Evolutionary conservation across 2,888 invertebrate species (phyloP), one percentile per base, ranked within the genome.

Genomic region (Melanostoma scalare): DNA sequence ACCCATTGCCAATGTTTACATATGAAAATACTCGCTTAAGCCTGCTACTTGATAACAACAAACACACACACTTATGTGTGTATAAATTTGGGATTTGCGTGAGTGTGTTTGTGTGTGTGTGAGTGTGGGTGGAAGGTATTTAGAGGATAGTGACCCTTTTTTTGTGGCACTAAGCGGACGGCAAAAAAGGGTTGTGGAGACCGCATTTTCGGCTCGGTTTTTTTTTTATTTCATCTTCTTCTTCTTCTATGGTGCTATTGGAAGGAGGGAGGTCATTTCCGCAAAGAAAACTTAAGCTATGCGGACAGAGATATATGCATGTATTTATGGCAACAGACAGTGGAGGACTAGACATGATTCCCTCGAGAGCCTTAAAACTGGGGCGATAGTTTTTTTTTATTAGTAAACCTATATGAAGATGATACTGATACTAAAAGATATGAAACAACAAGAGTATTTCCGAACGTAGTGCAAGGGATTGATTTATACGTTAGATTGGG

Each of bases 61-160:
- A 42, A 82, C 73, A 40, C 40, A 46, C 56, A 56, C 31, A 48
- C 6, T 33, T 40, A 31, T n/a, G 38, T 8, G 30, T 4, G 4
- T n/a, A 20, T 40, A 46, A 20, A 5, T 20, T 20, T 20, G 20
- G 20, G 20, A 30, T 53, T 30, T 10, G 31, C 20, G 1, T 40
- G 40, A 30, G 40, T 61, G 50, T 56, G 44, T 50, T 35, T 73
- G 55, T 63, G 46, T 60, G 71, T 42, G n/a, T 6, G 3, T 53
- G 30, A 44, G 67, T 53, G 53, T 74, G 65, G 71, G 52, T 50
- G 79, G 42, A 71, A 48, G 50, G 79, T 84, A 84, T 84, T 79
- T 84, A 75, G 79, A 84, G 84, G 79, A 67, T 84, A 84, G 84
- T 84, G 84, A 84, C 74, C 84, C 74, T 79, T 84, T 81, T 75